Base-by-base conservation (phyloP, 2,888 invertebrate genomes). In the Portevinia maculata region DNA sequence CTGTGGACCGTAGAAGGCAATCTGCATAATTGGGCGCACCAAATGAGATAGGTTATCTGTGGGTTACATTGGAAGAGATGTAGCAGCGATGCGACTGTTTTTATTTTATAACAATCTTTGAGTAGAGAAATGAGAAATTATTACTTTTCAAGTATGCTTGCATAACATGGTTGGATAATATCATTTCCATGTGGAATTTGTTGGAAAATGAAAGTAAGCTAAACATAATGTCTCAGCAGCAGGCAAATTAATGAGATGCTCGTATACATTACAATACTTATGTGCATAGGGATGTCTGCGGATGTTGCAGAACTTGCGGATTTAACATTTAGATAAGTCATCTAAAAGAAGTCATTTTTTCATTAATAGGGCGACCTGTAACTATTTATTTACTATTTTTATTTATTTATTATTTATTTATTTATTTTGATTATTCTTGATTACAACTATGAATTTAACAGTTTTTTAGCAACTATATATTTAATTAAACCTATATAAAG, bases 181-280 rank as follows among this genome's bases (percentile, higher is more conserved):
- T 57, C 24, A 28, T 44, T 32, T 34, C 7, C 17, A n/a, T 9
- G 34, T n/a, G 15, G 57, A 44, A 50, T 41, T 64, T 34, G 19
- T n/a, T 46, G 34, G 50, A 81, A 81, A 81, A 70, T 57, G 79
- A 81, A 81, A 81, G 79, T 81, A 52, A 53, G 48, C 59, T 57
- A 19, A 21, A 8, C 19, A 37, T 60, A 64, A 79, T 67, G 73
- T 15, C 41, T 19, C 48, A 57, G 17, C 44, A 21, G 13, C 5
- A n/a, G 30, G 15, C 4, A n/a, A 75, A 75, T 52, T 75, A 44
- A 65, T 55, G 46, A 44, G 19, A 34, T n/a, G n/a, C n/a, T n/a
- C n/a, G n/a, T n/a, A n/a, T n/a, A n/a, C n/a, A n/a, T n/a, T n/a
- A n/a, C n/a, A n/a, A n/a, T n/a, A n/a, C n/a, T n/a, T n/a, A n/a